These are phyloP conservation scores for Ganaspis sp. DNA, from an alignment of 1,140 invertebrate species.

Conservation along the genomic window DNA sequence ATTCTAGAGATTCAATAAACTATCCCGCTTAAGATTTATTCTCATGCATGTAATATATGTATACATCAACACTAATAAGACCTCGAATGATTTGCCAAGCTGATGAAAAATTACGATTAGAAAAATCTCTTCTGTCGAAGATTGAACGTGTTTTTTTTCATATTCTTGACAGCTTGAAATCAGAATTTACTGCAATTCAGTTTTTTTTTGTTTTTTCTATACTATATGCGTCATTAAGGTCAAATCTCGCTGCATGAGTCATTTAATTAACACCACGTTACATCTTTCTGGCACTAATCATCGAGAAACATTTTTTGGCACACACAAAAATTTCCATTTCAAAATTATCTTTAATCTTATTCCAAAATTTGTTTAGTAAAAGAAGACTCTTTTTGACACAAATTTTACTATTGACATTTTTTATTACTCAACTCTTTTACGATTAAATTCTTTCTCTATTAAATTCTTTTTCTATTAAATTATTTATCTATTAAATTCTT, in stretches of 20 bases:
- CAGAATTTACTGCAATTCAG: background rate
- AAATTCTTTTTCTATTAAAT: too few species aligned
- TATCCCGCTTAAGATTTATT: too few species aligned
- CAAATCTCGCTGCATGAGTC: background rate
- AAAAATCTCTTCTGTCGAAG: background rate
- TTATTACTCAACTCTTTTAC: too few species aligned
- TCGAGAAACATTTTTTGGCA: background rate
- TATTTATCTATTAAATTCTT: too few species aligned
- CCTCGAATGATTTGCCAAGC: background rate
- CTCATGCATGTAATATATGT: too few species aligned
- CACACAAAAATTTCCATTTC: too few species aligned
- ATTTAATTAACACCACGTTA: background rate
- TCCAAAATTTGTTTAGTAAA: too few species aligned
- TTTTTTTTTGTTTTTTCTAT: background rate
- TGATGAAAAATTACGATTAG: background rate
- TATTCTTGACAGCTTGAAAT: background rate
- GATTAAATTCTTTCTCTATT: too few species aligned
- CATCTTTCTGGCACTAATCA: background rate
- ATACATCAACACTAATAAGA: background rate
- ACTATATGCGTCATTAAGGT: background rate
- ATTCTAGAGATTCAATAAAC: too few species aligned
- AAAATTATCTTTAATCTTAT: too few species aligned
- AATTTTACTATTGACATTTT: too few species aligned
- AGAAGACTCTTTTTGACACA: too few species aligned
- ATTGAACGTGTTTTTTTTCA: background rate